Evolutionary conservation across 1,140 invertebrate species (phyloP), one percentile per base, ranked within the genome.

Genomic region (Procambarus virginalis): DNA sequence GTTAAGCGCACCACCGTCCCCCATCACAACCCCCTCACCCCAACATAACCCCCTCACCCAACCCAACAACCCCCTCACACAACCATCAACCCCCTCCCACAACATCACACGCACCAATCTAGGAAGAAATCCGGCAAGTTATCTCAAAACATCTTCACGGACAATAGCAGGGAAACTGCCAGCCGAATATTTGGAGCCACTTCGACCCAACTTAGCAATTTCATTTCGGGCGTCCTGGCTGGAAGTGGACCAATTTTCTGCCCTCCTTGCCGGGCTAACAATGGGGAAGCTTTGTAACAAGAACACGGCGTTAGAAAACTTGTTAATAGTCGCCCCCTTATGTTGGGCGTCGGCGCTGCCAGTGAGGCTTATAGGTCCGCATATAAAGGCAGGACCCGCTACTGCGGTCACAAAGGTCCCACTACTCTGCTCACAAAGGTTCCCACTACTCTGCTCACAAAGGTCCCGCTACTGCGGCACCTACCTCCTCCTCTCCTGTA

Each of bases 131-230:
- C 81, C 64, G 60, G 2, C 22, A 60, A 84, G 81, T 73, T 73
- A 84, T 84, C 81, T 84, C 64, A 84, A 1, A 84, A 60, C 81
- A 84, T 84, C 45, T 73, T 20, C 68, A 51, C 46, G 81, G 60
- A 55, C 55, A 84, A 60, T 22, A 60, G 45, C 60, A 73, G 60
- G 60, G 68, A 3, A 84, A 84, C 81, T 84, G 60, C 8, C 81
- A 84, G 51, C 81, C 60, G 51, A 84, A 84, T 84, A 84, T 84
- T 84, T 84, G 64, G 68, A 73, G 68, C n/a, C 68, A 73, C 68
- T 73, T 22, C 34, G 68, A 5, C 20, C 76, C 76, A 20, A 48
- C 76, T 51, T 78, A 17, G 76, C 76, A 78, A 78, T 55, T 81
- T 81, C 79, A 64, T 55, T 55, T 81, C 49, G 22, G 48, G 78